phyloP scores from a whole-genome alignment of 2,888 invertebrate species.

The Criorhina ranunculi region DNA sequence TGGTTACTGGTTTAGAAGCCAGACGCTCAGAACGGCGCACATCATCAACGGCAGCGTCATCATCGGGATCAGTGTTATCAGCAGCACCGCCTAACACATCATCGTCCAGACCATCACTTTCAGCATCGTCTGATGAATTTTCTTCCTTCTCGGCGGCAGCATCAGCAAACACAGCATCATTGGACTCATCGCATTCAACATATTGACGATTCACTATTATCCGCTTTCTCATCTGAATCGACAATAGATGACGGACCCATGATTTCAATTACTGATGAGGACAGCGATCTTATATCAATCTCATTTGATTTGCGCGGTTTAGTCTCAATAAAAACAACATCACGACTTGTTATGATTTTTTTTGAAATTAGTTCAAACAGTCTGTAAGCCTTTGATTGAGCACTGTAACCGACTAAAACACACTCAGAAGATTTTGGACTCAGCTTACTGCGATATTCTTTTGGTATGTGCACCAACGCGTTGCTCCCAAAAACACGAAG shows the following conservation, averaged over 20 bases:
- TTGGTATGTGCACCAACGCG: conserved; percentile 2
- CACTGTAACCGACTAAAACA: background rate
- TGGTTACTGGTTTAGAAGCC: background rate
- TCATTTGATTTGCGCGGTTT: background rate
- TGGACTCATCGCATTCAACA: no score
- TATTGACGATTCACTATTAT: no score
- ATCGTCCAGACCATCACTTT: background rate
- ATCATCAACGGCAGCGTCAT: no score
- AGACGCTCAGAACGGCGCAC: background rate
- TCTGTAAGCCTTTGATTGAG: background rate
- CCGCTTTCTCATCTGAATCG: no score
- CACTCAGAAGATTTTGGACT: conserved; percentile 2
- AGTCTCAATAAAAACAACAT: conserved; percentile 16
- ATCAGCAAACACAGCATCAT: no score
- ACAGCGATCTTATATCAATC: background rate
- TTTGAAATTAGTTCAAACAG: background rate
- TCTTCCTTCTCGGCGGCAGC: background rate
- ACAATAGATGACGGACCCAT: no score
- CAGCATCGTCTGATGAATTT: background rate
- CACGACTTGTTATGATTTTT: conserved; percentile 2
- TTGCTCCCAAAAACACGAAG: conserved; percentile 10
- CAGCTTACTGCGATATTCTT: conserved; percentile 7
- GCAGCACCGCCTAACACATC: background rate
- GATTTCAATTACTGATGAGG: background rate
- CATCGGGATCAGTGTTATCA: background rate